Evolutionary conservation across 1,140 invertebrate species (phyloP), one percentile per base, ranked within the genome.

Genomic region (Monochamus saltuarius): DNA sequence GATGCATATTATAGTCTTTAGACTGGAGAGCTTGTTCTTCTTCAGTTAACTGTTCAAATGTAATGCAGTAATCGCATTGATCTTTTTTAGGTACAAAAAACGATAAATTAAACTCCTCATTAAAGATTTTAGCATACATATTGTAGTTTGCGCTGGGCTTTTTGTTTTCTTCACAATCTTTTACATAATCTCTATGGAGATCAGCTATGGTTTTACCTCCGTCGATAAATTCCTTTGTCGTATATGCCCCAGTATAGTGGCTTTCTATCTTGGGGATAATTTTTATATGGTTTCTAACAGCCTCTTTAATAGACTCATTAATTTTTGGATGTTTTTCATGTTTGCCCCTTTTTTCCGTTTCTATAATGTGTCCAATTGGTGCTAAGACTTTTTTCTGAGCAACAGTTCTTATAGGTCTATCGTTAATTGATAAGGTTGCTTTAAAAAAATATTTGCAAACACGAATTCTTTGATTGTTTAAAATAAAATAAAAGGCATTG

Each of bases 401-500:
- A 34, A 35, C 54, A 14, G 8, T 10, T 13, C 16, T 52, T 4
- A 7, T 16, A n/a, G n/a, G n/a, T 56, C 40, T 56, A n/a, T 19
- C 4, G 35, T 14, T 56, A 10, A 55, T 43, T 8, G 38, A 17
- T 19, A 55, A 55, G 19, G 39, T 55, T 7, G 37, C 16, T 42
- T 10, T 56, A 11, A 56, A 56, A 34, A 45, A 56, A 34, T 4
- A 11, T 36, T 35, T 35, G 36, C 54, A 56, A 39, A 56, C 54
- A 10, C 40, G n/a, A 13, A 34, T 29, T 56, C 46, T 45, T 29
- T 13, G 29, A 13, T 13, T 34, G n/a, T 56, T 22, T 34, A 43
- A 34, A 29, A 39, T n/a, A 40, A 55, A 55, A 55, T 55, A 55
- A 17, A 55, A 55, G 38, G 52, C 52, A 42, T 40, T 40, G 38